These are phyloP conservation scores for Octopus sinensis DNA, from an alignment of 1,140 invertebrate genomes.

Conservation along the genomic window DNA sequence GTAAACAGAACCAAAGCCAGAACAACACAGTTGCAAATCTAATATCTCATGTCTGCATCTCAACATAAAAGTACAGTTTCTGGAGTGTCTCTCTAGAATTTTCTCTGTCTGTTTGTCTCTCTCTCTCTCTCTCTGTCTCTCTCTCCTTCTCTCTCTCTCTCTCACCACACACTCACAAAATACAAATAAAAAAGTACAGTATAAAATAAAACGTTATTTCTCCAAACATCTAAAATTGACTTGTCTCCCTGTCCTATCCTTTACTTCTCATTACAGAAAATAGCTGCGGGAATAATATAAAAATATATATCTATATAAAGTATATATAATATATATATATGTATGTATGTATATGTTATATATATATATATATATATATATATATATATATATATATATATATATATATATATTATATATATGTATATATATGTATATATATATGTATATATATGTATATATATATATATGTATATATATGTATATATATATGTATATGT, in stretches of 20 bases:
- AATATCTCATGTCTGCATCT: too few species aligned
- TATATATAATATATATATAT: slow-evolving; percentile 10
- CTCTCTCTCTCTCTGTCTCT: too few species aligned
- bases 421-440: slow-evolving; percentile 20
- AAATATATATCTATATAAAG: not conserved
- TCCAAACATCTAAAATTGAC: too few species aligned
- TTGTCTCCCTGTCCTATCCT: not conserved
- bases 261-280: not conserved
- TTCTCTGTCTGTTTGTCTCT: too few species aligned
- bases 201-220: too few species aligned
- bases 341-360: slow-evolving; percentile 16
- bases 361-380: slow-evolving; percentile 15
- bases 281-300: not conserved
- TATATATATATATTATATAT: slow-evolving; percentile 15
- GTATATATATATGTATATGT: slow-evolving; percentile 14
- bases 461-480: slow-evolving; percentile 15
- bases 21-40: too few species aligned
- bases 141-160: too few species aligned
- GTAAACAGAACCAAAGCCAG: too few species aligned
- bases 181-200: too few species aligned
- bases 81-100: too few species aligned
- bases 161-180: too few species aligned
- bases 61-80: too few species aligned
- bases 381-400: not conserved
- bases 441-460: slow-evolving; percentile 4